Percentiles rank a stretch among this genome's conserved stretches.
Conservation (phyloP, 2,797 vertebrate species). For the Columba guinea region DNA sequence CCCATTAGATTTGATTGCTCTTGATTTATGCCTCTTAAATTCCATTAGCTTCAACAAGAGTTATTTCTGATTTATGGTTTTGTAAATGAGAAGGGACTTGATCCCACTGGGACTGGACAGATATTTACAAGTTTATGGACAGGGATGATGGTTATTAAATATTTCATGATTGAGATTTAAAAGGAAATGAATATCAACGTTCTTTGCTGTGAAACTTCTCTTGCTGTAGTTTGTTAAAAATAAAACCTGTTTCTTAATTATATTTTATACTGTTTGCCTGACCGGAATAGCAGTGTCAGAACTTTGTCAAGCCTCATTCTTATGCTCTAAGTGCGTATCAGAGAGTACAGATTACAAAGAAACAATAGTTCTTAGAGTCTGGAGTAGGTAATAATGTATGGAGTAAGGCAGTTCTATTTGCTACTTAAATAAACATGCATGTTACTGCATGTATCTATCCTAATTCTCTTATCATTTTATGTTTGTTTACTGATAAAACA, state of each 20-base stretch:
- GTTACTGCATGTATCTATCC: not conserved
- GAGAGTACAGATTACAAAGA: not conserved
- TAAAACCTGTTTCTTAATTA: conserved; percentile 37
- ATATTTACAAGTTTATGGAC: not conserved
- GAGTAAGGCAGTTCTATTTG: not conserved
- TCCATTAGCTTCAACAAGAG: not conserved
- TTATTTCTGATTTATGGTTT: conserved; percentile 32
- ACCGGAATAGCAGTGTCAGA: conserved; percentile 10
- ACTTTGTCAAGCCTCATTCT: not conserved
- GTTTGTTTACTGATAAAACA: not conserved
- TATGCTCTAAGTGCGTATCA: not conserved
- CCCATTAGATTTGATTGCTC: not conserved
- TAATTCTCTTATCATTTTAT: not conserved
- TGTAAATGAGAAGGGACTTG: conserved; percentile 1
- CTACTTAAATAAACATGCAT: not conserved
- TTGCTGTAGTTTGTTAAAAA: conserved; percentile 37
- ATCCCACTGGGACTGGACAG: not conserved
- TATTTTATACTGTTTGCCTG: not conserved
- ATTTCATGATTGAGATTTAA: conserved; percentile 5
- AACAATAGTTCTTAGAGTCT: not conserved
- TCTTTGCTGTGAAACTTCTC: not conserved
- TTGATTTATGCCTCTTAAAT: conserved; percentile 34
- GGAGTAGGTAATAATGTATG: not conserved
- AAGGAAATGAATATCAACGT: not conserved
- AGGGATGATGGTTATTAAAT: not conserved